Evolutionary conservation across 2,797 vertebrate species (phyloP), one percentile per base, ranked within the genome.

Genomic region (Urosaurus nigricauda): DNA sequence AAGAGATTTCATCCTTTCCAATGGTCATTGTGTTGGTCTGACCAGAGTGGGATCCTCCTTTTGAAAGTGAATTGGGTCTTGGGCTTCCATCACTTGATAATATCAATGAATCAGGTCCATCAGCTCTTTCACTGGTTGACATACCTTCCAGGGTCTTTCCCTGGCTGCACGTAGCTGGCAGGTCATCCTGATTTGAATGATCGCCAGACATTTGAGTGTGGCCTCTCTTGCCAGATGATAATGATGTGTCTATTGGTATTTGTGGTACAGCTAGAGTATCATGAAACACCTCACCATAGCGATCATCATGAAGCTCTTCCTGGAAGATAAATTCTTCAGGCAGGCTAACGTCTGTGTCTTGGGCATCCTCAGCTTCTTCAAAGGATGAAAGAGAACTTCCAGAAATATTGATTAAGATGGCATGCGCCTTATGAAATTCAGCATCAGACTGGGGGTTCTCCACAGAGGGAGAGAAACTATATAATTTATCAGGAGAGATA

Each of bases 401-500:
- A 0, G 63, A 97, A 40, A 97, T 78, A 37, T 94, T 87, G 3
- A 95, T 84, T 56, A 89, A 68, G 77, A 91, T n/a, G 0, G 96
- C 97, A 1, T 94, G 92, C 7, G 73, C 96, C 77, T 95, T 95
- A 83, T 93, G 96, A 89, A 97, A 97, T 80, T 94, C 96, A 53
- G 83, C 77, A 58, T 93, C 90, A 0, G 94, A 96, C 2, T 88
- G 75, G 2, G 74, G 17, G n/a, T 85, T 92, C 32, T 1, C 71
- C 7, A 68, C 79, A 73, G 81, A 47, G 19, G 0, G 70, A 16
- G 84, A 90, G 5, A 51, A 40, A 5, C 79, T 35, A 0, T 26
- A 68, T 40, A 93, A 87, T 13, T 86, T 86, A 5, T 17, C 82
- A 0, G 0, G 78, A 19, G 90, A 53, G 43, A 68, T 29, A 0